These are phyloP conservation scores for Caenorhabditis zanzibari DNA, from an alignment of 2,888 invertebrate species.

Conservation along the genomic window DNA sequence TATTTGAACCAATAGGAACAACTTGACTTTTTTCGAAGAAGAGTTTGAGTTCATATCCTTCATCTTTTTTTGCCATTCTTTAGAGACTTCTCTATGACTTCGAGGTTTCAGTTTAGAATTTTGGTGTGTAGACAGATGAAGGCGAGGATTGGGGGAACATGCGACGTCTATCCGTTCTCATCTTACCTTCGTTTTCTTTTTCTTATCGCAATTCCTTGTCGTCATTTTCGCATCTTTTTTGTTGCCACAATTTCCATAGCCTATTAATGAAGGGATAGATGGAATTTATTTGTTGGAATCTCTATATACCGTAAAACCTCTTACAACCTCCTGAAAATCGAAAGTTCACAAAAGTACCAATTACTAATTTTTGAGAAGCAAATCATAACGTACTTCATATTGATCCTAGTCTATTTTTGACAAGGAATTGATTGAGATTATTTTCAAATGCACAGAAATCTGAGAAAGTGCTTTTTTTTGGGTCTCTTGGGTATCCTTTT, in stretches of 20 bases:
- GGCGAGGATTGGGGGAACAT: too few relatives aligned
- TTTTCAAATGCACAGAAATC: too few relatives aligned
- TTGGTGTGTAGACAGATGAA: background rate
- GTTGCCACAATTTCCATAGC: conserved; percentile 56
- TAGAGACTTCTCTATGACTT: background rate
- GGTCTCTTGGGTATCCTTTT: too few relatives aligned
- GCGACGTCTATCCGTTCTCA: conserved; percentile 62
- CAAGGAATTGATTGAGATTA: too few relatives aligned
- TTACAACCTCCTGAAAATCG: too few relatives aligned
- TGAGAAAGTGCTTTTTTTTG: too few relatives aligned
- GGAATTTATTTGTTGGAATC: conserved; percentile 1
- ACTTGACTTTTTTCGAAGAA: conserved; percentile 11
- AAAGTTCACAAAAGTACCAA: too few relatives aligned
- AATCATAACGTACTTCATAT: too few relatives aligned
- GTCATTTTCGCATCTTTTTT: conserved; percentile 61
- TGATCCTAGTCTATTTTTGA: too few relatives aligned
- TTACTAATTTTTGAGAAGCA: too few relatives aligned
- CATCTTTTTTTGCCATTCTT: conserved; percentile 33
- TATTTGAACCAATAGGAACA: conserved; percentile 1
- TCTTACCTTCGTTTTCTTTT: conserved; percentile 57
- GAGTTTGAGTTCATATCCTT: conserved; percentile 31
- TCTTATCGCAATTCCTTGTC: conserved; percentile 52
- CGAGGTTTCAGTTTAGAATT: background rate
- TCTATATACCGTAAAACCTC: background rate
- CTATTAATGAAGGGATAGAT: conserved; percentile 43